These are phyloP conservation scores for Pao palembangensis DNA, from an alignment of 2,113 vertebrate genomes.

Conservation along the genomic window DNA sequence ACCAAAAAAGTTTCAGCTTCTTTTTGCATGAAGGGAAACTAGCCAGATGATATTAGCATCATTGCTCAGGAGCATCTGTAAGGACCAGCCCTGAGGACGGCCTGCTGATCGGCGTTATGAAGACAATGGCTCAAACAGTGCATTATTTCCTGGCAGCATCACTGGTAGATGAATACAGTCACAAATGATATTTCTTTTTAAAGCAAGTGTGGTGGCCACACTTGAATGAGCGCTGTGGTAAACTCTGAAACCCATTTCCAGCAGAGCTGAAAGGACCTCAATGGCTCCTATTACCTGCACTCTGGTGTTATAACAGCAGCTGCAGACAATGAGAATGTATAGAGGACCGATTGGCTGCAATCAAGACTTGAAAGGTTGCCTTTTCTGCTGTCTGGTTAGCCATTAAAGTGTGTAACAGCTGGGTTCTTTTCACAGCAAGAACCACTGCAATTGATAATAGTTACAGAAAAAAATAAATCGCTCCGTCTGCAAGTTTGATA, in stretches of 20 bases:
- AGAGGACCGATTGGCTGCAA: slow-evolving; percentile 43
- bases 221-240: slow-evolving; percentile 29
- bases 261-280: slow-evolving; percentile 58
- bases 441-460: slow-evolving; percentile 27
- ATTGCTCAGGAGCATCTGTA: background rate
- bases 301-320: slow-evolving; percentile 51
- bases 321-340: slow-evolving; percentile 60
- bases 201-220: slow-evolving; percentile 15
- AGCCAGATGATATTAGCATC: slow-evolving; percentile 37
- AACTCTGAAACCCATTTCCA: slow-evolving; percentile 56
- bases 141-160: slow-evolving; percentile 9
- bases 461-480: background rate
- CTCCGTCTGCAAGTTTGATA: slow-evolving; percentile 11
- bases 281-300: slow-evolving; percentile 54
- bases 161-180: slow-evolving; percentile 25
- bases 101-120: too few relatives aligned
- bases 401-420: slow-evolving; percentile 43
- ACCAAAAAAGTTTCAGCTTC: slow-evolving; percentile 21
- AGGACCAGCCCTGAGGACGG: slow-evolving; percentile 5
- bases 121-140: slow-evolving; percentile 1
- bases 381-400: slow-evolving; percentile 49
- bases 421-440: slow-evolving; percentile 30
- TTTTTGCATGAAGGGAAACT: slow-evolving; percentile 30
- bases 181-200: slow-evolving; percentile 34
- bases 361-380: slow-evolving; percentile 56